Conservation (phyloP, 2,113 vertebrate genomes). For the Phoxinus phoxinus region DNA sequence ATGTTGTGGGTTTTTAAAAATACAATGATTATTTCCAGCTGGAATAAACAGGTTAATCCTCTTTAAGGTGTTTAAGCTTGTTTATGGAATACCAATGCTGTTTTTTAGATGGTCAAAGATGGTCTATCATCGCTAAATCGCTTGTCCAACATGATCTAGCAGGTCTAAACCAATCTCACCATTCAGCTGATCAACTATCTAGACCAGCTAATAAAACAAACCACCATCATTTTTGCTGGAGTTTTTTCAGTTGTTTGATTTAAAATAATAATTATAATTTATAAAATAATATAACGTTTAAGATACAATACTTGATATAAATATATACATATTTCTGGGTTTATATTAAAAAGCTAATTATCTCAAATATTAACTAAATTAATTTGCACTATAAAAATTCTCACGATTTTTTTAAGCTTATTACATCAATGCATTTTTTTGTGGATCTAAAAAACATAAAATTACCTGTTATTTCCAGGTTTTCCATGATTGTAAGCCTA, state of each 20-base stretch:
- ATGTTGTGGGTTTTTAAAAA: slow-evolving; percentile 50
- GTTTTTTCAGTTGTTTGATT: neutral
- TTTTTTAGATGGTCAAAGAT: neutral
- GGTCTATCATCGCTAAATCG: neutral
- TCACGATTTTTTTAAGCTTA: too few species aligned
- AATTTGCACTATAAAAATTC: neutral
- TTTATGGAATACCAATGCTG: neutral
- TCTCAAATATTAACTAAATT: neutral
- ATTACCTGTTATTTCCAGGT: neutral
- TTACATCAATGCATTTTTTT: too few species aligned
- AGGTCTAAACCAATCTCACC: neutral
- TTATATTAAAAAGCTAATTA: neutral
- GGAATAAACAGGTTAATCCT: neutral
- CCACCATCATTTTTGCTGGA: neutral
- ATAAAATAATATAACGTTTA: neutral
- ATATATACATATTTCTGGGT: neutral
- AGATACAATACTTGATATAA: neutral
- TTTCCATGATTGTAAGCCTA: neutral
- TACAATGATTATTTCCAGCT: slow-evolving; percentile 14
- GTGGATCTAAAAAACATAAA: too few species aligned
- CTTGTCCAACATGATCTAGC: neutral
- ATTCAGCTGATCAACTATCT: neutral
- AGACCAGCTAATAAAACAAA: neutral
- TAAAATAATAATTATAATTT: too few species aligned
- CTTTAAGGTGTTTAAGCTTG: neutral